phyloP scores from a whole-genome alignment of 2,888 invertebrate species.

The Pherbina coryleti region DNA sequence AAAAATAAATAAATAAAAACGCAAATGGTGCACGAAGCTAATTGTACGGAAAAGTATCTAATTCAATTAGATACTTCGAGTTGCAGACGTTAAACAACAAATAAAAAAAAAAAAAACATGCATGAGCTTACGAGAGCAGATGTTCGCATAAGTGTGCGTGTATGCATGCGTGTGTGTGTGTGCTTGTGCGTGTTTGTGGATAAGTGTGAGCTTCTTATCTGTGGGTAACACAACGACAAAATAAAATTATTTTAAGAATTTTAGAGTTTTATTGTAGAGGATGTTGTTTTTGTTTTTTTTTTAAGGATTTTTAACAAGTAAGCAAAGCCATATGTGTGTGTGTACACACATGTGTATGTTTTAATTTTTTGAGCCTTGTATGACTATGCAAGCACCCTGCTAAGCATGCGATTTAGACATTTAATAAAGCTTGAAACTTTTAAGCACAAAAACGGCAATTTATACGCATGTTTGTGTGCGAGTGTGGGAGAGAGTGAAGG shows the following conservation, averaged over 20 bases:
- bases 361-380: too few species aligned
- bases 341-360: background rate
- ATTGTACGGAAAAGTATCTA: background rate
- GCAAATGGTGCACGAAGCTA: background rate
- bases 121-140: background rate
- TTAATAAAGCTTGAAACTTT: slow-evolving; percentile 29
- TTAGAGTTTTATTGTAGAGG: too few species aligned
- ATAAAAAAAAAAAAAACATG: background rate
- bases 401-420: slow-evolving; percentile 38
- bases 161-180: slow-evolving; percentile 4
- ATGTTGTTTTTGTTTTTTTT: background rate
- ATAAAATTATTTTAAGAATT: too few species aligned
- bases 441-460: slow-evolving; percentile 1
- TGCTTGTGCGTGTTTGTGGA: background rate
- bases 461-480: background rate
- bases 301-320: too few species aligned
- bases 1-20: background rate
- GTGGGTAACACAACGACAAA: background rate
- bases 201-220: background rate
- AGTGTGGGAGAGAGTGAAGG: background rate
- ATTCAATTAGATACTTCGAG: too few species aligned
- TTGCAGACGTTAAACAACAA: too few species aligned
- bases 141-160: background rate
- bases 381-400: background rate
- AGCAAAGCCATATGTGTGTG: background rate